Evolutionary conservation across 2,888 invertebrate genomes (phyloP).

Genomic region (Agonopterix heracliana): DNA sequence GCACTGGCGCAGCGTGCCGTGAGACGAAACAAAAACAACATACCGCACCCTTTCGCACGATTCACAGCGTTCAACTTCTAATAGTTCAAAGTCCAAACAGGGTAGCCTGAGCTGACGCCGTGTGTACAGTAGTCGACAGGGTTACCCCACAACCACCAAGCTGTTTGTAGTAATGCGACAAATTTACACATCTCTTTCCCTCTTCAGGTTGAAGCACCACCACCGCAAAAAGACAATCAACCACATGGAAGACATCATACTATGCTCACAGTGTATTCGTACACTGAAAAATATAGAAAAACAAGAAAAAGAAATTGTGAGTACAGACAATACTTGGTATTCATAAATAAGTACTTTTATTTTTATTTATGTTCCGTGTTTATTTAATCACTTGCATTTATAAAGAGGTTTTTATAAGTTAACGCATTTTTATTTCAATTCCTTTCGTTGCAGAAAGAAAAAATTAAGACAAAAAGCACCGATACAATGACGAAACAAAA

Average conservation of each 20-base stretch:
- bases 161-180: too few relatives aligned
- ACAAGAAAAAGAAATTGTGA: constrained; percentile 64
- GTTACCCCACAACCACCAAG: too few relatives aligned
- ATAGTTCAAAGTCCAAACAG: too few relatives aligned
- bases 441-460: constrained; percentile 53
- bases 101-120: too few relatives aligned
- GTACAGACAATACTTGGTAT: constrained; percentile 13
- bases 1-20: too few relatives aligned
- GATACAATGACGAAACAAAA: constrained; percentile 45
- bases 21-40: too few relatives aligned
- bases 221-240: constrained; percentile 67
- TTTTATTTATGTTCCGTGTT: background rate
- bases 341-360: background rate
- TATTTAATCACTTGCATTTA: background rate
- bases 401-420: background rate
- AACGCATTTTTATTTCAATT: constrained; percentile 9
- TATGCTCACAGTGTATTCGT: constrained; percentile 61
- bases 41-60: too few relatives aligned
- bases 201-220: constrained; percentile 56
- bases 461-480: constrained; percentile 46
- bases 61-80: too few relatives aligned
- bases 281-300: constrained; percentile 57
- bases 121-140: too few relatives aligned
- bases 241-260: constrained; percentile 62
- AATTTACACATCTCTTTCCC: too few relatives aligned